Evolutionary conservation across 2,113 vertebrate species (phyloP), one percentile per base, ranked within the genome.

Genomic region (Rhizomys pruinosus): DNA sequence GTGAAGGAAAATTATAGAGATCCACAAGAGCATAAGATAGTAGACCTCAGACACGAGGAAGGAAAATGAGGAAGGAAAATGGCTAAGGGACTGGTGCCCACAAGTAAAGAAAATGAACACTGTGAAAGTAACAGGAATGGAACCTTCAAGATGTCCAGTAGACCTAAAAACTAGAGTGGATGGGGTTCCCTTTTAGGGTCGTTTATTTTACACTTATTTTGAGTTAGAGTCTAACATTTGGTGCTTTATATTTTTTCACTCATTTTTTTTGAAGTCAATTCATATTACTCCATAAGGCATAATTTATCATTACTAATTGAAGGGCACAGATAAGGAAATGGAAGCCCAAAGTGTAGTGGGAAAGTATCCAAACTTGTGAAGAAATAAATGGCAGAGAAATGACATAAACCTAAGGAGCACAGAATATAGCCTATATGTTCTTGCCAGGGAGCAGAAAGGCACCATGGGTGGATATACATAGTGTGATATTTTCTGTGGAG

Each of bases 351-450:
- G 44, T 63, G 23, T 72, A 88, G 55, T 25, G 29, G 68, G n/a
- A 63, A 34, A 59, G n/a, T n/a, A n/a, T n/a, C 25, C 88, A 73
- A 91, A 91, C 27, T 84, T 71, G 66, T n/a, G 72, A 91, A 72
- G 32, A 87, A 87, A 69, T 55, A 68, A 66, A 77, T 88, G 77
- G 84, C 32, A 90, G 39, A 90, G 81, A 92, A 77, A 68, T 29
- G 20, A 34, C 39, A 79, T 27, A 85, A 84, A 1, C 12, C 29
- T 44, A 52, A 64, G 66, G 25, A 47, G 44, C 25, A 39, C 32
- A 89, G 52, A 34, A 69, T 39, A 19, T 89, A 39, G 66, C 72
- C 57, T 61, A 47, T 37, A n/a, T 76, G 44, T 39, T 73, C 55
- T 86, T 72, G 22, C 57, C 61, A 32, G 57, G 29, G 57, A 94